phyloP scores from a whole-genome alignment of 1,140 invertebrate species.

The Pseudomyrmex pallidus region DNA sequence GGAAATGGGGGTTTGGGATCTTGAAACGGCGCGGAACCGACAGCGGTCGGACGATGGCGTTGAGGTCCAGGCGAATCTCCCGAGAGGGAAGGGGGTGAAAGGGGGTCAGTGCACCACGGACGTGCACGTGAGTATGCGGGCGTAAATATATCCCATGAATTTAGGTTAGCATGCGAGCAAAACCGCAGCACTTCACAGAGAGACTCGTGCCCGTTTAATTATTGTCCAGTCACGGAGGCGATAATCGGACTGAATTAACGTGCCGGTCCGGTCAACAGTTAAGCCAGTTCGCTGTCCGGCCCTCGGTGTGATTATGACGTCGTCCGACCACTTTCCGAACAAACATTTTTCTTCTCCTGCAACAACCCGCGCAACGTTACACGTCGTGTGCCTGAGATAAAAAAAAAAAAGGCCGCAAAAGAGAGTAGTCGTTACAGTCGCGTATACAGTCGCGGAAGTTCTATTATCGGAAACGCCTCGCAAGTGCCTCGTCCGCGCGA shows the following conservation, averaged over 20 bases:
- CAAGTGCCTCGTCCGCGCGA: no score
- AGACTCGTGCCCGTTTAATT: conserved; percentile 76
- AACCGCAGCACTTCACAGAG: conserved; percentile 79
- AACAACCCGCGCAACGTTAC: neutral
- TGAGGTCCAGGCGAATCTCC: conserved; percentile 41
- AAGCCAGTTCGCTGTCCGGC: conserved; percentile 26
- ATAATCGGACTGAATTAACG: conserved; percentile 79
- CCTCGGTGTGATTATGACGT: conserved; percentile 55
- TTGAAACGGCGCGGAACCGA: conserved; percentile 15
- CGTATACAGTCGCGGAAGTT: neutral
- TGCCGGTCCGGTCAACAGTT: conserved; percentile 42
- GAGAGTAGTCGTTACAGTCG: no score
- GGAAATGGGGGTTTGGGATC: neutral
- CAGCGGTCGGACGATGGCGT: conserved; percentile 17
- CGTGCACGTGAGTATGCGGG: conserved; percentile 73
- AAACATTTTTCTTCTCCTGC: conserved; percentile 41
- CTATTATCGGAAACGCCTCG: neutral
- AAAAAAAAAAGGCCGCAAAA: neutral
- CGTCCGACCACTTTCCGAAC: conserved; percentile 36
- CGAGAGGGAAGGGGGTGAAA: neutral
- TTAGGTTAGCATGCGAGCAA: conserved; percentile 82
- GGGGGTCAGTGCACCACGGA: conserved; percentile 31
- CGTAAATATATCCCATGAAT: conserved; percentile 82
- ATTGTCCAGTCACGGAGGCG: conserved; percentile 75
- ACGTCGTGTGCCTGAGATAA: neutral